phyloP scores from a whole-genome alignment of 2,797 vertebrate genomes.

The Falco concolor region DNA sequence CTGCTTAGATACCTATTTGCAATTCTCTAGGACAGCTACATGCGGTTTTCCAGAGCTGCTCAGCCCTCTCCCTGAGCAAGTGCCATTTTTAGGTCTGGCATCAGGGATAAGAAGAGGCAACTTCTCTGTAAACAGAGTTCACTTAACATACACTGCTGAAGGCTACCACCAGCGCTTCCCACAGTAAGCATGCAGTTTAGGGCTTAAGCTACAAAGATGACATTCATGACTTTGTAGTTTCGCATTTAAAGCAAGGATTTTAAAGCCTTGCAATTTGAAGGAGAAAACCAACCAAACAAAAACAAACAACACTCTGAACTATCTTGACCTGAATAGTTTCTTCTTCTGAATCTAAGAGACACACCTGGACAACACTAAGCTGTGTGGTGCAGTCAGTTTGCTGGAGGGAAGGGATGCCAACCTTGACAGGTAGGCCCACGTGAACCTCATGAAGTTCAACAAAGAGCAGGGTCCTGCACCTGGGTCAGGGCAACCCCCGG shows the following conservation, averaged over 20 bases:
- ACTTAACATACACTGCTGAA: background rate
- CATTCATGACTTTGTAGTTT: background rate
- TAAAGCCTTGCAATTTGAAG: background rate
- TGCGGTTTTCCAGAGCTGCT: background rate
- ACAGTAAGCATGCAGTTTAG: background rate
- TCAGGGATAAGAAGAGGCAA: background rate
- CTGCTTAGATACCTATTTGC: background rate
- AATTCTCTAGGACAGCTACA: background rate
- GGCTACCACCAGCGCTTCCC: background rate
- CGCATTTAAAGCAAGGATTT: background rate
- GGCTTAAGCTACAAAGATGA: background rate
- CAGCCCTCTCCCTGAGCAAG: background rate
- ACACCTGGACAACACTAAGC: background rate
- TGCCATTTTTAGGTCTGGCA: constrained; percentile 15
- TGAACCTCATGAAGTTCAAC: too few relatives aligned
- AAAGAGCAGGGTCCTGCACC: too few relatives aligned
- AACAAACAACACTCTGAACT: background rate
- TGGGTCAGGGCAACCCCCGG: too few relatives aligned
- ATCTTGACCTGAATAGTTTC: background rate
- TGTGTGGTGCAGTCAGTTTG: too few relatives aligned
- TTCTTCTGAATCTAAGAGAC: background rate
- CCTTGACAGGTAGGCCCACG: too few relatives aligned
- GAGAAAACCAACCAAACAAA: accelerated
- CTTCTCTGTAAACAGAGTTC: background rate
- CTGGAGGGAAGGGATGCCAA: too few relatives aligned